Evolutionary conservation across 2,888 invertebrate genomes (phyloP), one percentile per base, ranked within the genome.

Genomic region (Andricus quercusramuli): DNA sequence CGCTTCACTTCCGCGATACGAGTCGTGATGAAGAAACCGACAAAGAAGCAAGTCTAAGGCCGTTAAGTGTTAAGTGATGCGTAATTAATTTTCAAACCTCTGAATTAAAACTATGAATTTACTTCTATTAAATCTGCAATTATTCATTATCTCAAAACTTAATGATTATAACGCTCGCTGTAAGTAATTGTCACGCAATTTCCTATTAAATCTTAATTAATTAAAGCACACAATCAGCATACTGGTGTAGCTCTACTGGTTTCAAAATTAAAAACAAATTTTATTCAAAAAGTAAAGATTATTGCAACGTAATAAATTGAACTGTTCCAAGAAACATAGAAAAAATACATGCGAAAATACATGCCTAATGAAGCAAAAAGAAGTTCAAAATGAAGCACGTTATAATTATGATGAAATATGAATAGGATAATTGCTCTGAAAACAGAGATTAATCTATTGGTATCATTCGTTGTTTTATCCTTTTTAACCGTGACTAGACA

Each of bases 1-100:
- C 66, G 66, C 20, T 67, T 67, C 37, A 67, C 66, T 67, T 67
- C 66, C 66, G 66, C 29, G n/a, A 67, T 67, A 37, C 66, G 11
- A 37, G 17, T 67, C 22, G 22, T 37, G 15, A 68, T 47, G 17
- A 68, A 44, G 37, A n/a, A 68, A 44, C 41, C n/a, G 44, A 68
- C 44, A 47, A 20, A 41, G 37, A 67, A 67, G 37, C 44, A 68
- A 68, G 41, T 68, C 68, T 68, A 68, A 68, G 44, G 68, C n/a
- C 68, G 41, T 13, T 68, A 68, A 68, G 44, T 68, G 25, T 68
- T 44, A 47, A 68, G 22, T 25, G 6, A 44, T 68, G 41, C 25
- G 25, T 67, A 67, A 41, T 67, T 67, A n/a, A 67, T 56, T 56
- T 56, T 56, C 2, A 56, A 56, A n/a, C 8, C 56, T 56, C n/a